Conservation (phyloP, 2,113 vertebrate species). For the Sturnira hondurensis region DNA sequence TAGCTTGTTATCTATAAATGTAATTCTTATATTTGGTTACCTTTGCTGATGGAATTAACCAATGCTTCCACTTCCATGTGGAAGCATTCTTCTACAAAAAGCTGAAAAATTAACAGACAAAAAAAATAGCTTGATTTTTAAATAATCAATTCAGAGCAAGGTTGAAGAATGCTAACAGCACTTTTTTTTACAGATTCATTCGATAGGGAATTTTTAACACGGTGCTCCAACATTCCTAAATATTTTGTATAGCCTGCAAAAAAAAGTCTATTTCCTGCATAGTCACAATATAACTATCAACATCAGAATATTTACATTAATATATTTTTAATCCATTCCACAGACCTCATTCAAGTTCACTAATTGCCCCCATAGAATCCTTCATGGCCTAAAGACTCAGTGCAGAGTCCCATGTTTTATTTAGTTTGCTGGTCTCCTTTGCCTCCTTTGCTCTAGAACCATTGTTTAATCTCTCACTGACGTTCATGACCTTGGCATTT, state of each 20-base stretch:
- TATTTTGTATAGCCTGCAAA: background rate
- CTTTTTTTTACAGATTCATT: background rate
- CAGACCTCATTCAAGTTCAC: background rate
- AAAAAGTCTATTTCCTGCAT: background rate
- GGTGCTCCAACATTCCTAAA: background rate
- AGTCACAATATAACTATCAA: background rate
- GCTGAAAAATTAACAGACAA: background rate
- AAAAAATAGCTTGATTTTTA: background rate
- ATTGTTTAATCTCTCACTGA: background rate
- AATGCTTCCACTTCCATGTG: background rate
- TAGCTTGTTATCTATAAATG: constrained; percentile 13
- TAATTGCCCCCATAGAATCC: background rate
- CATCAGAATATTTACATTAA: background rate
- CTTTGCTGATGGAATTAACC: background rate
- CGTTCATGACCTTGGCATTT: background rate
- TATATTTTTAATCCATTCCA: background rate
- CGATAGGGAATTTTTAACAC: background rate
- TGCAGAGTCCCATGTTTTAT: background rate
- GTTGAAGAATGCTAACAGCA: background rate
- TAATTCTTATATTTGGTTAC: background rate
- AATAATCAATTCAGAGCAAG: background rate
- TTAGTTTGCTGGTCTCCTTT: background rate
- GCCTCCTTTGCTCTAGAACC: background rate
- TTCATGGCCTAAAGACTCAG: background rate
- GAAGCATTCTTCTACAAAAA: too few relatives aligned